phyloP scores from a whole-genome alignment of 1,140 invertebrate genomes.

The Hypsibius dujardini region DNA sequence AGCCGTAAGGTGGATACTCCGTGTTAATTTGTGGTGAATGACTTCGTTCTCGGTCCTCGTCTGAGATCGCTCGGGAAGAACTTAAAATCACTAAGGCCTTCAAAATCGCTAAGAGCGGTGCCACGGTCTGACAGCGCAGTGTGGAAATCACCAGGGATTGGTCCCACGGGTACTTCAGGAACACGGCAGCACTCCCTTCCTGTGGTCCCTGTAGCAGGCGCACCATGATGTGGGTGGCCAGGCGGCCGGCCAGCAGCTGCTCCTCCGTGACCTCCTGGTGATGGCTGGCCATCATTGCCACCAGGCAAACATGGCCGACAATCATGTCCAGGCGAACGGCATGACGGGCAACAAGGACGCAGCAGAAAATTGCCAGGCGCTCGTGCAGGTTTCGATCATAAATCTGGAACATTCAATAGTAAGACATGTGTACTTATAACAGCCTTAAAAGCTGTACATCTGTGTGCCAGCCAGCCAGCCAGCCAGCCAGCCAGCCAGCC shows the following conservation, averaged over 20 bases:
- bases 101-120: conserved; percentile 73
- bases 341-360: conserved; percentile 76
- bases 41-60: too few relatives aligned
- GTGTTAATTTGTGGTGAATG: too few relatives aligned
- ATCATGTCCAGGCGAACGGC: conserved; percentile 87
- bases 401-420: too few relatives aligned
- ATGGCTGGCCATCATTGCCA: conserved; percentile 49
- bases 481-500: too few relatives aligned
- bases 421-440: too few relatives aligned
- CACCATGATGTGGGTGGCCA: conserved; percentile 77
- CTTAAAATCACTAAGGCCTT: conserved; percentile 52
- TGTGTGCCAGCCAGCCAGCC: too few relatives aligned
- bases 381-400: too few relatives aligned
- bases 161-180: conserved; percentile 74
- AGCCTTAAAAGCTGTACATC: too few relatives aligned
- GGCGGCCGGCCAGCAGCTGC: conserved; percentile 69
- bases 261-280: conserved; percentile 41
- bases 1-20: too few relatives aligned
- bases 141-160: conserved; percentile 75
- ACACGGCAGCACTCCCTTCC: conserved; percentile 20
- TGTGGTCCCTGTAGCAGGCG: conserved; percentile 37
- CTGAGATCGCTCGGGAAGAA: too few relatives aligned
- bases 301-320: conserved; percentile 68
- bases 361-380: conserved; percentile 80
- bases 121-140: conserved; percentile 71